These are phyloP conservation scores for Podocnemis expansa DNA, from an alignment of 2,113 vertebrate genomes.

Conservation along the genomic window DNA sequence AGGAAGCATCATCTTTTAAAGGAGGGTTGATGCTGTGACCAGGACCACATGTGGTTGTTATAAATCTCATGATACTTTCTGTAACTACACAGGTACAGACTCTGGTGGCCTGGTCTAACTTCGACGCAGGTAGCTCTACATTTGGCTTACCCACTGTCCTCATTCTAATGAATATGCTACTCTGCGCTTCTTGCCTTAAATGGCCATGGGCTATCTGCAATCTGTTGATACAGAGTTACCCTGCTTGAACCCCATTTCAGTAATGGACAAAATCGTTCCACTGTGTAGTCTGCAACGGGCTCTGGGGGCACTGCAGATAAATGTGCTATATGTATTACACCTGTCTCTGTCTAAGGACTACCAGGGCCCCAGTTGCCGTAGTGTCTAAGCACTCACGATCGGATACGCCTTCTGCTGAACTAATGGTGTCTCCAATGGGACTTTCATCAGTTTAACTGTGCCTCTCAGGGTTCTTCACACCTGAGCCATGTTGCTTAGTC, in stretches of 20 bases:
- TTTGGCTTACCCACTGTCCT: background rate
- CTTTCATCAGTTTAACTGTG: background rate
- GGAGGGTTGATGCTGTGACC: background rate
- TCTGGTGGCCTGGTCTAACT: background rate
- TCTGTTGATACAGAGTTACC: background rate
- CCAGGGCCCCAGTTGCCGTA: too few species aligned
- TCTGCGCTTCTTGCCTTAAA: background rate
- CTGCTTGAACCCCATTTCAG: background rate
- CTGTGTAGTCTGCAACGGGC: too few species aligned
- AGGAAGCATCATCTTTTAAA: background rate
- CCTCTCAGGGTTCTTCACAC: background rate
- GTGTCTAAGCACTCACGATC: background rate
- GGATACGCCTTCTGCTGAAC: too few species aligned
- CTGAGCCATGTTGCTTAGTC: background rate
- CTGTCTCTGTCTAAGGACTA: too few species aligned
- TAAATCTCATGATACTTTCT: background rate
- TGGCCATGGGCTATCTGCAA: background rate
- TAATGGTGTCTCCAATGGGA: too few species aligned
- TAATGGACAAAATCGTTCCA: background rate
- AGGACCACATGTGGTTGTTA: background rate
- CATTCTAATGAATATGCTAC: background rate
- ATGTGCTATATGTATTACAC: too few species aligned
- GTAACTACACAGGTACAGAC: background rate
- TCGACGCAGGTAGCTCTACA: background rate
- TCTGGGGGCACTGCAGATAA: too few species aligned